Conservation (phyloP, 2,113 vertebrate species). For the Myrmecophaga tridactyla region DNA sequence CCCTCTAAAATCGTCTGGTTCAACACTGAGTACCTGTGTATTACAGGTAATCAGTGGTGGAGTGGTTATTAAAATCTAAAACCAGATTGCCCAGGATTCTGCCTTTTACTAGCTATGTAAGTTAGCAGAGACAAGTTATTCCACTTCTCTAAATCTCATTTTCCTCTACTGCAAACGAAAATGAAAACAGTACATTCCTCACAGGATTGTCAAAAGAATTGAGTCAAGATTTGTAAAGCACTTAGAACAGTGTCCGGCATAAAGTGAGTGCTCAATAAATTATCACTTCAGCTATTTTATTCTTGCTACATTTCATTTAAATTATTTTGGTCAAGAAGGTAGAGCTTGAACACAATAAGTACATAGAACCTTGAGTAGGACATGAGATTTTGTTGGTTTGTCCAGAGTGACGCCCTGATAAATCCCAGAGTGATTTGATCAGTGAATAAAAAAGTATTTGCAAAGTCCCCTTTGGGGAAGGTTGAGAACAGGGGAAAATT, state of each 20-base stretch:
- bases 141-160: neutral
- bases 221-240: neutral
- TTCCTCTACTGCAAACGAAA: neutral
- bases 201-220: neutral
- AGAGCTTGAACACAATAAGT: neutral
- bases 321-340: neutral
- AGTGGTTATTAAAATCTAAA: conserved; percentile 2
- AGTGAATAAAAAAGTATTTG: too few species aligned
- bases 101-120: neutral
- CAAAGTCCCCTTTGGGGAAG: too few species aligned
- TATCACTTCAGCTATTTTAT: neutral
- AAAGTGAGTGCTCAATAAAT: neutral
- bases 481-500: too few species aligned
- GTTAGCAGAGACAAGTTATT: neutral
- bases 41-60: neutral
- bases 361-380: too few species aligned
- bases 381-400: too few species aligned
- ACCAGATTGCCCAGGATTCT: neutral
- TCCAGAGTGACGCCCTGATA: too few species aligned
- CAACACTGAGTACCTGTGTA: neutral
- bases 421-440: too few species aligned
- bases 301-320: neutral
- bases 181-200: neutral
- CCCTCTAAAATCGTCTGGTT: neutral
- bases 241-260: neutral